Conservation (phyloP, 2,797 vertebrate species). For the Octomys mimax region DNA sequence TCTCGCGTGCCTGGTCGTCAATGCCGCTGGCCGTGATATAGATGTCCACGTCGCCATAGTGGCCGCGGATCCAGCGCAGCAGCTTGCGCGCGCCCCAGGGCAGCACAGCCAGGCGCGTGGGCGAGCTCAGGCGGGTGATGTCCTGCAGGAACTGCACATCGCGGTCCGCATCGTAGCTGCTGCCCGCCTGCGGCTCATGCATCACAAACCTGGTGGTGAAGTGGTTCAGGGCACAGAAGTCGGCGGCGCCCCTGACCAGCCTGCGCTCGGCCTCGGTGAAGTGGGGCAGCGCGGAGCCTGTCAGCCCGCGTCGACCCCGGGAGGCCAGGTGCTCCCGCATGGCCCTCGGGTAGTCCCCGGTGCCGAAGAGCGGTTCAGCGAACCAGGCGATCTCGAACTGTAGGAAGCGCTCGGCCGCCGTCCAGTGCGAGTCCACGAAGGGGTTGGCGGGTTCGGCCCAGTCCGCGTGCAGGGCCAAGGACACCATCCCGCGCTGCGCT, state of each 20-base stretch:
- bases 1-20: conserved; percentile 92
- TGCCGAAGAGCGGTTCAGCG: conserved; percentile 94
- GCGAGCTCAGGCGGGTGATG: conserved; percentile 92
- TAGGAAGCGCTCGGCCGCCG: conserved; percentile 93
- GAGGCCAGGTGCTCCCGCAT: conserved; percentile 90
- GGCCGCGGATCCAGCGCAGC: conserved; percentile 93
- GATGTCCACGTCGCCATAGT: conserved; percentile 92
- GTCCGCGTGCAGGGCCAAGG: conserved; percentile 95
- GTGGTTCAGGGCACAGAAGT: conserved; percentile 96
- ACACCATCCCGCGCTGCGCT: conserved; percentile 91
- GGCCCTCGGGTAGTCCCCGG: conserved; percentile 90
- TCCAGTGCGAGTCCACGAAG: conserved; percentile 90
- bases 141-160: conserved; percentile 92
- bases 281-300: conserved; percentile 88
- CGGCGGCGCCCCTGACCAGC: conserved; percentile 92
- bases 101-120: conserved; percentile 91
- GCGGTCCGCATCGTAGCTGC: conserved; percentile 87
- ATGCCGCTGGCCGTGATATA: conserved; percentile 95
- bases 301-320: conserved; percentile 87
- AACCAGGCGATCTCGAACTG: conserved; percentile 96
- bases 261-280: conserved; percentile 91
- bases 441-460: conserved; percentile 97
- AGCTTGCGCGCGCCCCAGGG: conserved; percentile 94
- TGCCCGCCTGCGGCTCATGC: conserved; percentile 86
- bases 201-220: conserved; percentile 96